Evolutionary conservation across 2,113 vertebrate genomes (phyloP).

Genomic region (Aspidoscelis tigris): DNA sequence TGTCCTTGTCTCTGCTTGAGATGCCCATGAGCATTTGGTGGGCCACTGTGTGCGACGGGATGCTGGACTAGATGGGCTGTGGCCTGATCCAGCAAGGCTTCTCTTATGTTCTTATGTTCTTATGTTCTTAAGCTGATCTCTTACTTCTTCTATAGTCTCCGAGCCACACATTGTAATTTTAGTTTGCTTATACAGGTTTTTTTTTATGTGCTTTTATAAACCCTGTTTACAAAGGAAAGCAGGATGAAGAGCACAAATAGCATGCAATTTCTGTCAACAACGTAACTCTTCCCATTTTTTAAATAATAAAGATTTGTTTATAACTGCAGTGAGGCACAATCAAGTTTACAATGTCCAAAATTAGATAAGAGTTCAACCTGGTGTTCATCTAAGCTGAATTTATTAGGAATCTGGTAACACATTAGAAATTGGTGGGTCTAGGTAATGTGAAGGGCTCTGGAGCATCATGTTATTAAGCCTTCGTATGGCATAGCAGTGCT

Average conservation of each 20-base stretch:
- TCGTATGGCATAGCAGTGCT: neutral
- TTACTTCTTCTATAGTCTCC: neutral
- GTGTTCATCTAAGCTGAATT: neutral
- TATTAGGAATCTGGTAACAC: neutral
- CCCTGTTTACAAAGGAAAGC: neutral
- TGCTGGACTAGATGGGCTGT: no score
- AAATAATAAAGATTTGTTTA: neutral
- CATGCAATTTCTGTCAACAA: neutral
- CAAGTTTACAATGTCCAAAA: neutral
- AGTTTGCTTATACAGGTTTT: no score
- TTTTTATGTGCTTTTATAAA: no score
- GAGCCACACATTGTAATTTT: no score
- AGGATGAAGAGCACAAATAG: neutral
- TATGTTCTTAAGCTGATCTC: no score
- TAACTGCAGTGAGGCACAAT: neutral
- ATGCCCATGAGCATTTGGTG: no score
- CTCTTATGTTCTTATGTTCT: no score
- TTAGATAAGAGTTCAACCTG: neutral
- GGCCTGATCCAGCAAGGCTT: no score
- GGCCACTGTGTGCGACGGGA: no score
- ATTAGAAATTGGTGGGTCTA: neutral
- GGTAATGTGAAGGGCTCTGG: neutral
- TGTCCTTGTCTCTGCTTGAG: no score
- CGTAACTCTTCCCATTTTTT: neutral
- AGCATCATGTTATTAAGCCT: neutral